Evolutionary conservation across 1,140 invertebrate species (phyloP).

Genomic region (Cotesia typhae): DNA sequence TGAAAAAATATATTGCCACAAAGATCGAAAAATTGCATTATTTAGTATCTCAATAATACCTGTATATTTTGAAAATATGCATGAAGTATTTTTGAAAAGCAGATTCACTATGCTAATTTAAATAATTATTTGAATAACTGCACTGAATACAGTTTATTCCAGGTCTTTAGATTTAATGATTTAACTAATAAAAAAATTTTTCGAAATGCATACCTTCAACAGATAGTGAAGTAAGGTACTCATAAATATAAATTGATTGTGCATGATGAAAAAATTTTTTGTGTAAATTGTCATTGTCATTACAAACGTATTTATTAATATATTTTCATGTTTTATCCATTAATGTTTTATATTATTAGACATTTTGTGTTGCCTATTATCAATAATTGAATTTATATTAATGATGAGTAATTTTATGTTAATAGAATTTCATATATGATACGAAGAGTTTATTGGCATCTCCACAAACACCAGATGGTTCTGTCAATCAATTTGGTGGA

Average conservation of each 20-base stretch:
- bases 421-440: slow-evolving; percentile 82
- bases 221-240: slow-evolving; percentile 57
- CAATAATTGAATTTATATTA: slow-evolving; percentile 33
- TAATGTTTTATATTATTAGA: not conserved
- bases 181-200: slow-evolving; percentile 47
- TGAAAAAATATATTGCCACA: no score
- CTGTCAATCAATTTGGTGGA: slow-evolving; percentile 66
- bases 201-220: slow-evolving; percentile 54
- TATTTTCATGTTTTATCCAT: not conserved
- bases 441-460: slow-evolving; percentile 79
- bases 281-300: not conserved
- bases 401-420: slow-evolving; percentile 11
- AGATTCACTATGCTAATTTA: no score
- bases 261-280: slow-evolving; percentile 18
- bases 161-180: slow-evolving; percentile 25
- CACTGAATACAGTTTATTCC: not conserved
- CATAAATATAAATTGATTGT: slow-evolving; percentile 15
- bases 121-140: no score
- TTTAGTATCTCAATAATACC: no score
- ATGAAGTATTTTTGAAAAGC: slow-evolving; percentile 33
- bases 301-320: slow-evolving; percentile 5
- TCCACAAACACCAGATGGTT: slow-evolving; percentile 74
- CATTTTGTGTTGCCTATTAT: not conserved
- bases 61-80: slow-evolving; percentile 17
- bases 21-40: no score